Evolutionary conservation across 2,888 invertebrate genomes (phyloP).

Genomic region (Rhagonycha lutea): DNA sequence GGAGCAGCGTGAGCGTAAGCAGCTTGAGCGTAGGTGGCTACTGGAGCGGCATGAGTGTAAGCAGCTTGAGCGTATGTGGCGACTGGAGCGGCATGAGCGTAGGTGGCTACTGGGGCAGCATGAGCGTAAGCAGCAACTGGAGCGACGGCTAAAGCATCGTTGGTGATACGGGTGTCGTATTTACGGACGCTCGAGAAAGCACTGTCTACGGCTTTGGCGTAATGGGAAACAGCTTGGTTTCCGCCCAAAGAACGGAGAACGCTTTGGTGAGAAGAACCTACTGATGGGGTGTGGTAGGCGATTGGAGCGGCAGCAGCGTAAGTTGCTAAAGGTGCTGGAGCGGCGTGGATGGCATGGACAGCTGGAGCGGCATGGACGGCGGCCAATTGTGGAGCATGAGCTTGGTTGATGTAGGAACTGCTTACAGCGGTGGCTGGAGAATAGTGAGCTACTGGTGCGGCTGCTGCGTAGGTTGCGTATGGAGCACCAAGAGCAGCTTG

Average conservation of each 20-base stretch:
- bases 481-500: slow-evolving; percentile 49
- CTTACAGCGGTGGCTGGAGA: slow-evolving; percentile 42
- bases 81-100: slow-evolving; percentile 47
- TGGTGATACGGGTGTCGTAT: slow-evolving; percentile 62
- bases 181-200: slow-evolving; percentile 66
- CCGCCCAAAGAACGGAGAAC: slow-evolving; percentile 62
- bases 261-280: slow-evolving; percentile 60
- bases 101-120: slow-evolving; percentile 48
- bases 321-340: slow-evolving; percentile 36
- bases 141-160: slow-evolving; percentile 58
- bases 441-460: slow-evolving; percentile 43
- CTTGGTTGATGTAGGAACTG: slow-evolving; percentile 39
- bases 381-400: slow-evolving; percentile 44
- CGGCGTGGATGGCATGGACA: slow-evolving; percentile 38
- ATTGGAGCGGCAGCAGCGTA: slow-evolving; percentile 38
- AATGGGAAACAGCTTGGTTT: slow-evolving; percentile 60
- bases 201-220: slow-evolving; percentile 64
- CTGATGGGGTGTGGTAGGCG: slow-evolving; percentile 46
- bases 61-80: slow-evolving; percentile 46
- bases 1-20: slow-evolving; percentile 36
- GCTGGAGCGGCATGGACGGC: slow-evolving; percentile 39
- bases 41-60: slow-evolving; percentile 44
- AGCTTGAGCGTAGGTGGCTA: slow-evolving; percentile 37
- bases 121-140: slow-evolving; percentile 51
- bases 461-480: slow-evolving; percentile 43